Conservation (phyloP, 2,797 vertebrate genomes). For the Poliocrania exsul region DNA sequence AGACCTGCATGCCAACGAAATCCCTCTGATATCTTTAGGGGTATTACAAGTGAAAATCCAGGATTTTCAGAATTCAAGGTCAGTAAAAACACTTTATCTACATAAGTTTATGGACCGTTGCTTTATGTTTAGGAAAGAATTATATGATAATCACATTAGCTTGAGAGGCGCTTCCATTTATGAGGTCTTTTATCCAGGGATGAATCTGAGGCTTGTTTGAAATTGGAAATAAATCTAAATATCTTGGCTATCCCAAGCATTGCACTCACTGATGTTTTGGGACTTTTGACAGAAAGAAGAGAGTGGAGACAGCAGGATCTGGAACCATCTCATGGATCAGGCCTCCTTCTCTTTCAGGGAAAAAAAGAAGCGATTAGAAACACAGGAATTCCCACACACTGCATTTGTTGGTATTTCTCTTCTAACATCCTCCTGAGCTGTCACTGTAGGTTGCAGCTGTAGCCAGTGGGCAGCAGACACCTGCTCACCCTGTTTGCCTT, state of each 20-base stretch:
- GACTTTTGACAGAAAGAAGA: not conserved
- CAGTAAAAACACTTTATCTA: not conserved
- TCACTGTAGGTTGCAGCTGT: not conserved
- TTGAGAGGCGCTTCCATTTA: not conserved
- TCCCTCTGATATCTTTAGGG: not conserved
- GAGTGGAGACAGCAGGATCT: not conserved
- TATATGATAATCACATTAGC: not conserved
- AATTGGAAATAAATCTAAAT: not conserved
- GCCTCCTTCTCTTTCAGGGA: not conserved
- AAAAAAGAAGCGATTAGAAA: not conserved
- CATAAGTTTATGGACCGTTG: accelerated
- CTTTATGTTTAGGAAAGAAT: not conserved
- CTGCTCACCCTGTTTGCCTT: not conserved
- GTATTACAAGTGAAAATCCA: not conserved
- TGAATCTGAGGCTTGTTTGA: not conserved
- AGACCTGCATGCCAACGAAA: not conserved
- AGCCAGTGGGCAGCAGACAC: not conserved
- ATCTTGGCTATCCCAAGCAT: not conserved
- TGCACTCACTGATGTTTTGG: not conserved
- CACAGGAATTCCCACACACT: not conserved
- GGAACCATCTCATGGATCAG: not conserved
- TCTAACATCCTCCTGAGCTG: not conserved
- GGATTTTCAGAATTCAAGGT: not conserved
- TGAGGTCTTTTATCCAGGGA: not conserved
- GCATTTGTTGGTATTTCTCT: not conserved